Percentiles rank a stretch among this genome's conserved stretches.
Conservation (phyloP, 2,888 invertebrate genomes). For the Catotricha subobsoleta region DNA sequence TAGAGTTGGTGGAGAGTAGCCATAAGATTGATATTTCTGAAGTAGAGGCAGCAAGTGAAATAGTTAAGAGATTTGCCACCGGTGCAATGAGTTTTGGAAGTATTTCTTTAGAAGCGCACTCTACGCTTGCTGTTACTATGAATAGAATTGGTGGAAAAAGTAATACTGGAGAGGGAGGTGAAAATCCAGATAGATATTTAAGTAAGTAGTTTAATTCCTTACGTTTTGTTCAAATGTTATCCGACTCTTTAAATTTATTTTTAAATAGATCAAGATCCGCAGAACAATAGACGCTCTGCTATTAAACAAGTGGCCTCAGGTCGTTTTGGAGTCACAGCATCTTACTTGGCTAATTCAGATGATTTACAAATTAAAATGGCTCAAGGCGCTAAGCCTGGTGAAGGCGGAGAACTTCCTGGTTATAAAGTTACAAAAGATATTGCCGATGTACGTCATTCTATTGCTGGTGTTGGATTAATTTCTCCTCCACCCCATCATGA, state of each 20-base stretch:
- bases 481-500: conserved; percentile 99
- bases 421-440: conserved; percentile 87
- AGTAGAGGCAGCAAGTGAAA: conserved; percentile 84
- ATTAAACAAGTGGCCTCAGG: conserved; percentile 99
- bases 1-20: conserved; percentile 63
- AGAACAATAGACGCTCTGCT: conserved; percentile 72
- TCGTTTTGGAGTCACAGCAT: conserved; percentile 93
- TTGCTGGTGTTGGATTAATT: conserved; percentile 91
- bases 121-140: conserved; percentile 91
- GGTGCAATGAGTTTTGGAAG: conserved; percentile 96
- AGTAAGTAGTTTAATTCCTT: conserved; percentile 17
- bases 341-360: conserved; percentile 93
- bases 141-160: conserved; percentile 94
- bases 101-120: conserved; percentile 91
- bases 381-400: conserved; percentile 97
- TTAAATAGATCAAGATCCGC: conserved; percentile 45
- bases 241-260: conserved; percentile 3
- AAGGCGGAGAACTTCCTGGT: conserved; percentile 92
- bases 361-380: conserved; percentile 99
- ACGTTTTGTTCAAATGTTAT: not conserved
- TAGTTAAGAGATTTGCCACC: conserved; percentile 56
- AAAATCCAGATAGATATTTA: conserved; percentile 62
- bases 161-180: conserved; percentile 97
- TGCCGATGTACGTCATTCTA: conserved; percentile 73
- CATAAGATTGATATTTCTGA: conserved; percentile 68